These are phyloP conservation scores for Trissoscelio sp. DNA, from an alignment of 2,888 invertebrate species.

Conservation along the genomic window DNA sequence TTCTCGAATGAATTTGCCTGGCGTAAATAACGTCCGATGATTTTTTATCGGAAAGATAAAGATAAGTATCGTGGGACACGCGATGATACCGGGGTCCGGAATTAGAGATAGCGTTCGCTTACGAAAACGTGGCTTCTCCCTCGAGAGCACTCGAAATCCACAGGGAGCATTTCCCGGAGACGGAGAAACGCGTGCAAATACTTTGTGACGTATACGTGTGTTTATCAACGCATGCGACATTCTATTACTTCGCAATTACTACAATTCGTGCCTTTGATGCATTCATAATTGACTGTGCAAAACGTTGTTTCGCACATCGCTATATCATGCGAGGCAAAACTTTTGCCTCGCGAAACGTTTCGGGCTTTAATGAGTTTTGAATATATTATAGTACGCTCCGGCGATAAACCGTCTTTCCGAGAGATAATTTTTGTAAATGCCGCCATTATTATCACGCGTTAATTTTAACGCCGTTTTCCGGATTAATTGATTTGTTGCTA, in stretches of 20 bases:
- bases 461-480: slow-evolving; percentile 10
- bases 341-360: slow-evolving; percentile 21
- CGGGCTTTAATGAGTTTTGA: slow-evolving; percentile 44
- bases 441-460: slow-evolving; percentile 9
- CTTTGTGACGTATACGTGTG: slow-evolving; percentile 28
- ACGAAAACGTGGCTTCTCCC: slow-evolving; percentile 46
- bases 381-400: slow-evolving; percentile 27
- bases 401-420: slow-evolving; percentile 19
- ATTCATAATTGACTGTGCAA: slow-evolving; percentile 55
- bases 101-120: slow-evolving; percentile 25
- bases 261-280: slow-evolving; percentile 51
- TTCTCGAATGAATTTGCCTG: too few species aligned
- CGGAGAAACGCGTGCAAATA: slow-evolving; percentile 24
- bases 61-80: slow-evolving; percentile 18
- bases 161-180: slow-evolving; percentile 47
- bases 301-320: slow-evolving; percentile 6
- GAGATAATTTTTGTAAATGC: slow-evolving; percentile 23
- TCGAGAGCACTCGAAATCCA: slow-evolving; percentile 55
- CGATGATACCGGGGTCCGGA: slow-evolving; percentile 14
- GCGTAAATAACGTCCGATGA: slow-evolving; percentile 1
- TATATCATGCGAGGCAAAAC: slow-evolving; percentile 20
- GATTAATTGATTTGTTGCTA: slow-evolving; percentile 24
- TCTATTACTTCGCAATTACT: slow-evolving; percentile 54
- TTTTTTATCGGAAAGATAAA: slow-evolving; percentile 13
- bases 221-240: slow-evolving; percentile 44